These are phyloP conservation scores for Protodeltote pygarga DNA, from an alignment of 2,888 invertebrate species.

Conservation along the genomic window DNA sequence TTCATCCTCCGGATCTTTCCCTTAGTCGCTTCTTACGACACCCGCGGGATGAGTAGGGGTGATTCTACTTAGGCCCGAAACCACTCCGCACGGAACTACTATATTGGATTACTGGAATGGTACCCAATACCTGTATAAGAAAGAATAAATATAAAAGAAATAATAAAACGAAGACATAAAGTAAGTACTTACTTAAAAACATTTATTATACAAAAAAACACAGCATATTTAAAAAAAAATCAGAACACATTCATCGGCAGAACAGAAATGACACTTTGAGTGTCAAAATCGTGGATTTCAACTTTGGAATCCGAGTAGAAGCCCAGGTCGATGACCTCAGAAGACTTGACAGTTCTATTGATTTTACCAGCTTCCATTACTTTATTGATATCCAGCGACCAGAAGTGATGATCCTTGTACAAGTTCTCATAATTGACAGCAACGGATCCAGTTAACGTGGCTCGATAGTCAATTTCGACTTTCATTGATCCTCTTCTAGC, in stretches of 20 bases:
- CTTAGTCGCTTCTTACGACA: too few relatives aligned
- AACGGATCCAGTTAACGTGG: slow-evolving; percentile 50
- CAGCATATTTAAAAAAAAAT: too few relatives aligned
- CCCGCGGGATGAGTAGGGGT: too few relatives aligned
- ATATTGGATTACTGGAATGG: too few relatives aligned
- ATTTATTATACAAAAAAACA: not conserved
- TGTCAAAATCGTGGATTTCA: slow-evolving; percentile 19
- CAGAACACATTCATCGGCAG: slow-evolving; percentile 8
- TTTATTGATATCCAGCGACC: slow-evolving; percentile 51
- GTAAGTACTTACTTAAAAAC: too few relatives aligned
- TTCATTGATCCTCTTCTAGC: slow-evolving; percentile 49
- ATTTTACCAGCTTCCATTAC: slow-evolving; percentile 46
- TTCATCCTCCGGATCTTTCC: too few relatives aligned
- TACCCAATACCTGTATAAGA: too few relatives aligned
- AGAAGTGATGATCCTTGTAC: slow-evolving; percentile 61
- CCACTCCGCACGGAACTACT: too few relatives aligned
- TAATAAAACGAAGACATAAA: not conserved
- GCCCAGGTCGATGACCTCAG: slow-evolving; percentile 52
- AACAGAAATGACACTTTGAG: not conserved
- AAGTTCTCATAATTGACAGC: slow-evolving; percentile 50
- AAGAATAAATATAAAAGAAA: not conserved
- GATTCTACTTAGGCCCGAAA: too few relatives aligned
- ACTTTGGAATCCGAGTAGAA: slow-evolving; percentile 50
- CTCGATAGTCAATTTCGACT: slow-evolving; percentile 56
- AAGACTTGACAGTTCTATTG: slow-evolving; percentile 20